phyloP scores from a whole-genome alignment of 1,140 invertebrate genomes.

The Wasmannia auropunctata region DNA sequence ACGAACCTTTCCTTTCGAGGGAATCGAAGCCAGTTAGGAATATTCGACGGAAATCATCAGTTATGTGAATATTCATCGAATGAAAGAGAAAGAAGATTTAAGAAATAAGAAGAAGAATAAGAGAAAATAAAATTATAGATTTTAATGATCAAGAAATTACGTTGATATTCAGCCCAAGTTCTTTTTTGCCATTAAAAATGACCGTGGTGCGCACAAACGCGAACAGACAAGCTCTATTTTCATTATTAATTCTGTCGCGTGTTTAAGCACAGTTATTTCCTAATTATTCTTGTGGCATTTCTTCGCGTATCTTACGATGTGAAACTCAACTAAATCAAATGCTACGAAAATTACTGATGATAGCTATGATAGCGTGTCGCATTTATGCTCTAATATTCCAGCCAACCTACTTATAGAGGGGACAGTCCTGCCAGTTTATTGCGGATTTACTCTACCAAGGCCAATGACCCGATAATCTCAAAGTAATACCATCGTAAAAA shows the following conservation, averaged over 20 bases:
- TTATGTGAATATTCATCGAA: background rate
- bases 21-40: constrained; percentile 19
- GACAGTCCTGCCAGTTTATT: background rate
- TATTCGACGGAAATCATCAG: background rate
- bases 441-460: background rate
- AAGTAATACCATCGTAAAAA: constrained; percentile 36
- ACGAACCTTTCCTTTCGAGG: constrained; percentile 64
- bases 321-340: background rate
- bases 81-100: background rate
- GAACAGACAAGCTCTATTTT: background rate
- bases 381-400: background rate
- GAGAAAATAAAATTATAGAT: background rate
- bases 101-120: too few species aligned
- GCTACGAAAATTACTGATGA: background rate
- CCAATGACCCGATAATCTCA: constrained; percentile 24
- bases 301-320: background rate
- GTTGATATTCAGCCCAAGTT: background rate
- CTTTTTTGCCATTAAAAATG: background rate
- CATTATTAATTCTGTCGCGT: background rate
- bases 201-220: background rate
- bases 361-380: background rate
- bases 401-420: background rate
- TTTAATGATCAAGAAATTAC: background rate
- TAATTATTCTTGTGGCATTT: background rate
- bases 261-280: background rate